Evolutionary conservation across 1,140 invertebrate genomes (phyloP).

Genomic region (Saccostrea echinata): DNA sequence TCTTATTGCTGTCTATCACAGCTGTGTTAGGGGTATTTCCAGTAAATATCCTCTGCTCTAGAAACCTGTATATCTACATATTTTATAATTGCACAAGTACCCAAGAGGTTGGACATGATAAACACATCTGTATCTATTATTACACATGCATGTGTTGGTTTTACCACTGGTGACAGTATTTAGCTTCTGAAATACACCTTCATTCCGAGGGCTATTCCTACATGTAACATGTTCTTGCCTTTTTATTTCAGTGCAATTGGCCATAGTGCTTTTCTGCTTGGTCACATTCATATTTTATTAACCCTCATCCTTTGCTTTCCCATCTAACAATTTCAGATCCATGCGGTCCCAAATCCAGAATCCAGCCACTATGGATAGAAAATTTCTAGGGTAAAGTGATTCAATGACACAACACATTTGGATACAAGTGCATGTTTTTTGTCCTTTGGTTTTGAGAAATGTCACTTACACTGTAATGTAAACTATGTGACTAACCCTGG

Average conservation of each 20-base stretch:
- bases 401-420: neutral
- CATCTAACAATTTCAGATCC: constrained; percentile 18
- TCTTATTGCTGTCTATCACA: neutral
- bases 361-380: constrained; percentile 9
- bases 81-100: neutral
- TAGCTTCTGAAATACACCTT: too few relatives aligned
- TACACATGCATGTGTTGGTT: neutral
- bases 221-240: too few relatives aligned
- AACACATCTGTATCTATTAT: neutral
- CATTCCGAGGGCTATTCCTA: too few relatives aligned
- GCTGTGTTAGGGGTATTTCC: neutral
- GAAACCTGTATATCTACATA: neutral
- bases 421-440: neutral
- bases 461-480: neutral
- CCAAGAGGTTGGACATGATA: neutral
- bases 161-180: too few relatives aligned
- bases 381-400: constrained; percentile 19
- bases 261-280: too few relatives aligned
- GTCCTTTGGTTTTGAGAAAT: neutral
- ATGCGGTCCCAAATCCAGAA: neutral
- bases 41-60: neutral
- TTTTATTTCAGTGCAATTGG: too few relatives aligned
- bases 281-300: neutral
- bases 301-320: neutral
- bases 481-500: neutral